Evolutionary conservation across 2,888 invertebrate genomes (phyloP).

Genomic region (Rotaria socialis): DNA sequence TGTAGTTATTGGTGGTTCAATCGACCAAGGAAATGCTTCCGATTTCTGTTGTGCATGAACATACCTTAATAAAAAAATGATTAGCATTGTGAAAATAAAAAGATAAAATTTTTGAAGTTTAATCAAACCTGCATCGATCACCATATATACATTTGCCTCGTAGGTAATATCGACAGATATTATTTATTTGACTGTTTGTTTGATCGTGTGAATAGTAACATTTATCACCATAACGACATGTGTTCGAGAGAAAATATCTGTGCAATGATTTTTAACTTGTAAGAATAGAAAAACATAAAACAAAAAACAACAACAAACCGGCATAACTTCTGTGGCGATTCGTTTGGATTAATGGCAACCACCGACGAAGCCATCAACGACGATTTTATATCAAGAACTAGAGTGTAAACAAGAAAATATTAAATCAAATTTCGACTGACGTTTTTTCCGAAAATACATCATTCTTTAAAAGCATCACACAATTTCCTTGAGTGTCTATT

Average conservation of each 20-base stretch:
- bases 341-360: neutral
- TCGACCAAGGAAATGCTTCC: neutral
- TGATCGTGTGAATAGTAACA: constrained; percentile 60
- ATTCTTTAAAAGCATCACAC: neutral
- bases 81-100: neutral
- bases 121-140: constrained; percentile 53
- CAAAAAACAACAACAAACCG: neutral
- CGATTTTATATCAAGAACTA: neutral
- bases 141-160: constrained; percentile 58
- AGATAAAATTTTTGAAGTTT: neutral
- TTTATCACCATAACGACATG: constrained; percentile 56
- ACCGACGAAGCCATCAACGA: neutral
- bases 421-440: neutral
- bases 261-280: constrained; percentile 38
- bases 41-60: constrained; percentile 52
- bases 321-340: neutral
- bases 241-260: constrained; percentile 59
- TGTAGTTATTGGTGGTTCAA: neutral
- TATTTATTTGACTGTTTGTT: constrained; percentile 51
- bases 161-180: constrained; percentile 58
- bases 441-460: neutral
- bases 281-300: too few species aligned
- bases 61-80: constrained; percentile 50
- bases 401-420: neutral
- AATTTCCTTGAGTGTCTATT: neutral